Conservation (phyloP, 1,140 invertebrate genomes). For the Branchinecta lynchi region DNA sequence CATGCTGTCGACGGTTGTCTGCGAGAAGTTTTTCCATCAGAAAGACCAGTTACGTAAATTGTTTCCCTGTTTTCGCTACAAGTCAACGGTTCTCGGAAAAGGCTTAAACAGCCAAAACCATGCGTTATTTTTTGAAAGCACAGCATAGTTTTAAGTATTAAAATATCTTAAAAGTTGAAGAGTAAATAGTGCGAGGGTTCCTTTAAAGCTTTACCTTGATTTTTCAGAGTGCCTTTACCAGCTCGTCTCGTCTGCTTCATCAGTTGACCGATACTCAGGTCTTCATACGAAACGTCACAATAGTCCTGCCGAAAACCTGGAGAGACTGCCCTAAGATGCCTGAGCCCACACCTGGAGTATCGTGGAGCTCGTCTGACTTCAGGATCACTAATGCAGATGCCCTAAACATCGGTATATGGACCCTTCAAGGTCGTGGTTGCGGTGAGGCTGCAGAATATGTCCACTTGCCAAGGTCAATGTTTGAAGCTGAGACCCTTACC, state of each 20-base stretch:
- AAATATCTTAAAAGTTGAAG: too few relatives aligned
- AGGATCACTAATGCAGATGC: background rate
- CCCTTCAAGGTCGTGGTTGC: background rate
- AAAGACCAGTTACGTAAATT: too few relatives aligned
- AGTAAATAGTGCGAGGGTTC: too few relatives aligned
- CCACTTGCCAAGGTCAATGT: background rate
- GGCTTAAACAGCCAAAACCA: too few relatives aligned
- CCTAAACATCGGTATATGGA: background rate
- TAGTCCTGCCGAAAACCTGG: background rate
- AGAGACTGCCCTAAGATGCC: background rate
- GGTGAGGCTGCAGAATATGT: background rate
- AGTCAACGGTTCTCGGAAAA: too few relatives aligned
- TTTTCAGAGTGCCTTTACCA: background rate
- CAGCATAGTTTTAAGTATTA: too few relatives aligned
- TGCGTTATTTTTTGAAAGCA: too few relatives aligned
- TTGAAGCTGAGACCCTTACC: background rate
- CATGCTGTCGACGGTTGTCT: too few relatives aligned
- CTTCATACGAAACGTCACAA: background rate
- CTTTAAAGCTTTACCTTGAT: background rate
- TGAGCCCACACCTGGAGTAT: background rate
- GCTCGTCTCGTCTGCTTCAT: background rate
- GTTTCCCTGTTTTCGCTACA: too few relatives aligned
- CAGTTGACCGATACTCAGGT: background rate
- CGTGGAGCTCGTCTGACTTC: background rate
- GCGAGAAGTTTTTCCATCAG: too few relatives aligned